Evolutionary conservation across 1,140 invertebrate species (phyloP), one percentile per base, ranked within the genome.

Genomic region (Drosophila malerkotliana): DNA sequence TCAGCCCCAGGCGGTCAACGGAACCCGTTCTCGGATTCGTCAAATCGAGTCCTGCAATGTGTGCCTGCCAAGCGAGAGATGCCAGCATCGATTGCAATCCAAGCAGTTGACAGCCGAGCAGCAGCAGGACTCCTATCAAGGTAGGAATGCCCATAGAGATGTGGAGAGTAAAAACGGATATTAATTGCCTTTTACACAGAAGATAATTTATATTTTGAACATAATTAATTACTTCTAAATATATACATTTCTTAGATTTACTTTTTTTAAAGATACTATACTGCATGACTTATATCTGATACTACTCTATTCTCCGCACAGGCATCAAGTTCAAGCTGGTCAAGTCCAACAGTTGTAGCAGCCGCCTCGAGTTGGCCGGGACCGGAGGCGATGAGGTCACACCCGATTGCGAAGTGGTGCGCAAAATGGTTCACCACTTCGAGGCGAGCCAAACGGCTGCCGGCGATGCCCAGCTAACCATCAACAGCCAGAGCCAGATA

Each of bases 301-400:
- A 18, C 10, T 51, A 15, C 3, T 12, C 12, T 45, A 15, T 7
- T 12, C 9, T 45, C 51, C 51, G 41, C 10, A 4, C 92, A 84
- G 94, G 94, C 44, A 94, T 96, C 28, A 96, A 96, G 87, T 96
- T 96, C 89, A 94, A 95, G 76, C 83, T 97, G 54, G 94, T 97
- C 0, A 97, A 97, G 91, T 97, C 96, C 21, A 97, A 97, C 80
- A 97, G 96, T 71, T 97, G 96, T 82, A 96, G 96, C 78, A 97
- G 96, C 87, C 93, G 96, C 37, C 89, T 97, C 45, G 96, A 97
- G 90, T 84, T 97, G 15, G 94, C 96, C 47, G 63, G 63, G 24
- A 67, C 63, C 0, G 96, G 96, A 1, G 93, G 94, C 39, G 92
- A 77, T 51, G 73, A 75, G 28, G 75, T 52, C 47, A 21, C 28